Base-by-base conservation (phyloP, 2,888 invertebrate species). In the Thereva unica region DNA sequence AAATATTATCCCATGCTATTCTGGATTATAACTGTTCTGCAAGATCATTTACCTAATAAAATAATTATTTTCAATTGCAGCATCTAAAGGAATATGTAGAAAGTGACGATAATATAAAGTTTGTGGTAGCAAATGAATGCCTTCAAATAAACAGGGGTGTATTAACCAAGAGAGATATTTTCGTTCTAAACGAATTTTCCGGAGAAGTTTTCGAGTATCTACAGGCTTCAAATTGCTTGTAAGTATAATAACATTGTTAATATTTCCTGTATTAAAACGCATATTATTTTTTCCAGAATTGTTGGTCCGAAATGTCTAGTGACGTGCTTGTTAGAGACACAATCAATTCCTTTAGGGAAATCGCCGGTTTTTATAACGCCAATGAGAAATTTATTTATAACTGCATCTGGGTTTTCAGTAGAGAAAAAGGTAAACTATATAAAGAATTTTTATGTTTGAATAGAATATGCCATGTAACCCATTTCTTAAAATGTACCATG, bases 301-400 rank as follows among this genome's bases (percentile, higher is more conserved):
- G 83, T 94, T 67, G 95, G 95, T 0, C 93, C 95, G 0, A 85
- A 87, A 64, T 95, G 94, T 76, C 78, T 96, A 10, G 82, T 90
- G 57, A 85, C 86, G 52, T 94, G 93, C 74, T 79, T 93, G 50
- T 83, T 85, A 38, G 88, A 89, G 74, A 87, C 87, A 9, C 84
- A 86, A 73, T 83, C 89, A 0, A 88, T 95, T 72, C 95, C 95
- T 0, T 85, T 88, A 64, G 88, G 87, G 4, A 84, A 85, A 0
- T 87, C 87, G 74, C 93, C 95, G 0, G 86, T 95, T 1, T 93
- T 86, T 74, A 91, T 90, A 35, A 85, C 91, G 56, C 91, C 93
- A 0, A 93, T 96, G 95, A 83, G 86, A 72, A 85, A 86, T 23
- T 78, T 91, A 35, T 83, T 87, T 5, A 81, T 93, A 37, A 87